Evolutionary conservation across 2,113 vertebrate genomes (phyloP), one percentile per base, ranked within the genome.

Genomic region (Acrocephalus kingi): DNA sequence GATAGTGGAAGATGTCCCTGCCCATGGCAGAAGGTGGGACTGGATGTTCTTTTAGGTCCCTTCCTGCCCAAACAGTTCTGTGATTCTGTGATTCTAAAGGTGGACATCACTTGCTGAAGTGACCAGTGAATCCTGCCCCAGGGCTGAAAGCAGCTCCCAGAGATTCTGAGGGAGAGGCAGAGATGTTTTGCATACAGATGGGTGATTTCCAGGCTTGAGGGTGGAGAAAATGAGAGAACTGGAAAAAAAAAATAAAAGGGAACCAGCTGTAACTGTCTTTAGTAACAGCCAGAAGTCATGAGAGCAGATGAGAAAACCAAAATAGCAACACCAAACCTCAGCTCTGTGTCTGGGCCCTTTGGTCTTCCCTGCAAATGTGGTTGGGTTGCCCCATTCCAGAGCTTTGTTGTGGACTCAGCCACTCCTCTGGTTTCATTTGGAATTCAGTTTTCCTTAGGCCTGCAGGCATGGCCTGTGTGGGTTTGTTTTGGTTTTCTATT

Each of bases 231-330:
- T 18, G 4, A 46, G 7, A 22, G 41, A 25, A 37, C 12, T 17
- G 11, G 2, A 1, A 5, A 19, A 12, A 25, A 49, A 61, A 83
- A 22, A 15, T 23, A 39, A 37, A 69, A 13, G 8, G 45, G 84
- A 94, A 74, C 15, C 88, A 94, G 85, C 71, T 96, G 90, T 64
- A 85, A 61, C 82, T 69, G 66, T 28, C 84, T 91, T 82, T 63
- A 83, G 46, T 17, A 62, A 92, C 24, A 3, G 20, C 4, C 75
- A 73, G 55, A 94, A 79, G 67, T 74, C 88, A 58, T 9, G 79
- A 80, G 39, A 77, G 33, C 85, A 77, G 85, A 93, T 74, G 88
- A 95, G 41, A 23, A 43, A 75, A 73, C 83, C 0, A 4, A 96
- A 96, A 97, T 90, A 96, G 90, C 78, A 88, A 55, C 51, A 24